phyloP scores from a whole-genome alignment of 1,140 invertebrate species.

The Panulirus ornatus region DNA sequence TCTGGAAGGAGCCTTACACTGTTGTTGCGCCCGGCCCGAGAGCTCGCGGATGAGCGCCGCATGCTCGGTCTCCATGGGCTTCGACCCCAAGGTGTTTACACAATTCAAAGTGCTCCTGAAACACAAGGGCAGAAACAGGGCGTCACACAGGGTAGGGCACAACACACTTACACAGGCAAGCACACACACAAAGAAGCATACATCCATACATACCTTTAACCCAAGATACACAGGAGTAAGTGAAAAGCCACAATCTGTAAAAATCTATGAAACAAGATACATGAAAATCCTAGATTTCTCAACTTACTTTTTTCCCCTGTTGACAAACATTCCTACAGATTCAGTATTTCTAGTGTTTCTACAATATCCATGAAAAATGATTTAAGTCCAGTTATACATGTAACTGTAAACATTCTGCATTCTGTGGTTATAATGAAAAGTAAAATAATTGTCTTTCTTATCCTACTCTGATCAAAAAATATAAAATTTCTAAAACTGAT shows the following conservation, averaged over 20 bases:
- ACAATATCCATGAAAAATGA: background rate
- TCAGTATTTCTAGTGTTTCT: too few species aligned
- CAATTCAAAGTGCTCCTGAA: conserved; percentile 75
- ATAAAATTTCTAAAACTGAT: background rate
- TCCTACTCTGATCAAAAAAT: background rate
- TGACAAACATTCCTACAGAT: background rate
- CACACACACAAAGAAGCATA: conserved; percentile 28
- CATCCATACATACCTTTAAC: conserved; percentile 9
- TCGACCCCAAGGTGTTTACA: conserved; percentile 74
- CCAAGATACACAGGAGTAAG: background rate
- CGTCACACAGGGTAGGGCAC: conserved; percentile 38
- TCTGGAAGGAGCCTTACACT: conserved; percentile 65
- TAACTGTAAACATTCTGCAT: background rate
- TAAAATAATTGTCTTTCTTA: background rate
- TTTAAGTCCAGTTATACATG: background rate
- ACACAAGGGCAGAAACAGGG: conserved; percentile 61
- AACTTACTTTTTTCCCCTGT: background rate
- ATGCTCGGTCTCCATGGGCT: conserved; percentile 73
- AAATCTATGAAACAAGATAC: background rate
- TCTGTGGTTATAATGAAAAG: background rate
- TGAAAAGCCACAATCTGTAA: conserved; percentile 1
- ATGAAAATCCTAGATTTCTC: background rate
- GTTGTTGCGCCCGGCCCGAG: conserved; percentile 72
- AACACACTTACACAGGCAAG: conserved; percentile 12
- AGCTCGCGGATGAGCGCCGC: conserved; percentile 75